Evolutionary conservation across 2,113 vertebrate species (phyloP), one percentile per base, ranked within the genome.

Genomic region (Dasyurus viverrinus): DNA sequence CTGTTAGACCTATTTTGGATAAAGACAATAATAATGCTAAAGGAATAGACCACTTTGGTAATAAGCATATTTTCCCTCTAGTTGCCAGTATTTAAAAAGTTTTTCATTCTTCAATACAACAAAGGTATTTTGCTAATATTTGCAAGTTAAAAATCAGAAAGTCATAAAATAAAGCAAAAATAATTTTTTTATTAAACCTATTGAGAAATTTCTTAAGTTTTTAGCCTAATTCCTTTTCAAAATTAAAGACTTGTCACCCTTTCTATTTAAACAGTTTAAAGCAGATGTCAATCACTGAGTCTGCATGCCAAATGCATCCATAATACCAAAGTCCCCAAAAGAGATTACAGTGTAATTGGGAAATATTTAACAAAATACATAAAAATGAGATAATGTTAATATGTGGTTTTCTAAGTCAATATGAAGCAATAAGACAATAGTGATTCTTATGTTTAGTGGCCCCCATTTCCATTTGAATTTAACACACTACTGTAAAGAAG

Each of bases 1-100:
- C 99, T 42, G 99, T 99, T 91, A 99, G 98, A 96, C 99, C 99
- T 99, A 96, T 96, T 97, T 94, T 53, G 97, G 89, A 96, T 36
- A 25, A 53, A 97, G 92, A 97, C 93, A 95, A 84, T 55, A 92
- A 96, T 60, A 96, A 95, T 24, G 4, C 23, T n/a, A 84, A 93
- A 6, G 3, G 3, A 84, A 93, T 53, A 94, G 92, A 93, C 1
- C 3, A 46, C 5, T 93, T 95, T 91, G 52, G 52, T 90, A 42
- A 84, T 76, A 94, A 93, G 10, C 9, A 50, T 16, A 48, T 68
- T 96, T 52, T 91, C 14, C 95, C 92, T 92, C 60, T 55, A 57
- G 54, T 25, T 30, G 1, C 22, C 93, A 57, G 47, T 27, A 57
- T 26, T 48, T 53, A 57, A 95, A 90, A 52, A 11, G 8, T 48